Evolutionary conservation across 2,797 vertebrate genomes (phyloP).

Genomic region (Gobionotothen gibberifrons): DNA sequence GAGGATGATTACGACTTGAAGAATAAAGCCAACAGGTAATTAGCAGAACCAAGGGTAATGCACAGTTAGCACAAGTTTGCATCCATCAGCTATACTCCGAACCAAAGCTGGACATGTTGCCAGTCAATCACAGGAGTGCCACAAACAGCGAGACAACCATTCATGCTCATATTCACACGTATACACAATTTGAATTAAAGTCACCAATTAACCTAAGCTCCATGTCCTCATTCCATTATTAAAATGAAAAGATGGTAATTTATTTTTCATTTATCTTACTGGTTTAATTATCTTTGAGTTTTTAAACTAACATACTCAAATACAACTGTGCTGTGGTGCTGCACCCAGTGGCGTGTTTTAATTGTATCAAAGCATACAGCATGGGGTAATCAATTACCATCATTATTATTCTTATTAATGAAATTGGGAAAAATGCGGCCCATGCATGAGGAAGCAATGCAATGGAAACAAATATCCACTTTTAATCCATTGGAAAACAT

Average conservation of each 20-base stretch:
- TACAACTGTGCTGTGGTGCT: slow-evolving; percentile 62
- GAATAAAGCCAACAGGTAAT: neutral
- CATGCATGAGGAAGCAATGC: slow-evolving; percentile 71
- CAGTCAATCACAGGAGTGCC: neutral
- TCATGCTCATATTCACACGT: neutral
- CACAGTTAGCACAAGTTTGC: neutral
- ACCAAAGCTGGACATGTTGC: neutral
- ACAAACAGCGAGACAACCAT: neutral
- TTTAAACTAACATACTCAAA: neutral
- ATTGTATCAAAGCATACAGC: slow-evolving; percentile 57
- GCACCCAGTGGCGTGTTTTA: slow-evolving; percentile 65
- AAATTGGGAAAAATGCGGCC: slow-evolving; percentile 41
- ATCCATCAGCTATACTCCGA: neutral
- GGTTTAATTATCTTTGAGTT: neutral
- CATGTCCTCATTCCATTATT: neutral
- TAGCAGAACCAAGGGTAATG: neutral
- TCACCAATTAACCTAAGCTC: neutral
- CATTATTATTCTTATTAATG: slow-evolving; percentile 30
- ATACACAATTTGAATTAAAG: neutral
- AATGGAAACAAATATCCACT: slow-evolving; percentile 30
- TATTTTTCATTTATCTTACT: neutral
- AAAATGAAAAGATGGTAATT: neutral
- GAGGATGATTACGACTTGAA: neutral
- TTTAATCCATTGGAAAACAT: slow-evolving; percentile 28
- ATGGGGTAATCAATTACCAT: slow-evolving; percentile 25